Evolutionary conservation across 2,888 invertebrate genomes (phyloP).

Genomic region (Cheilosia pagana): DNA sequence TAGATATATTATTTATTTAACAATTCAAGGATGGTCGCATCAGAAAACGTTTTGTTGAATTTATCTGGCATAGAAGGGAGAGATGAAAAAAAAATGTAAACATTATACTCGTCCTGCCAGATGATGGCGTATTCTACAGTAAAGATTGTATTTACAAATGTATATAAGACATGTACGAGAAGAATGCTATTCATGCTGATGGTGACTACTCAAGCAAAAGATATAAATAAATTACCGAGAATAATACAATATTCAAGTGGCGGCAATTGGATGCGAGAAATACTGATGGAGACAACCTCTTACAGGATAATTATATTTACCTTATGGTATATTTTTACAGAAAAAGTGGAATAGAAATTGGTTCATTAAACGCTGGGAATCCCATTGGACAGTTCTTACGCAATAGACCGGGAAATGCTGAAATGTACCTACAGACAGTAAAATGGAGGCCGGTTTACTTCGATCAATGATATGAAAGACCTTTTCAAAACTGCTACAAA

Average conservation of each 20-base stretch:
- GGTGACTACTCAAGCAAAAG: constrained; percentile 61
- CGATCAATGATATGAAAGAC: too few relatives aligned
- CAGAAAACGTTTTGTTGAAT: constrained; percentile 49
- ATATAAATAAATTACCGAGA: constrained; percentile 64
- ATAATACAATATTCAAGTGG: constrained; percentile 57
- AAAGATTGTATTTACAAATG: constrained; percentile 3
- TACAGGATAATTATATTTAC: constrained; percentile 71
- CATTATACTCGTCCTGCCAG: constrained; percentile 57
- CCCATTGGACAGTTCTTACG: neutral
- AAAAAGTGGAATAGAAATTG: constrained; percentile 71
- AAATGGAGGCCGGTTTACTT: too few relatives aligned
- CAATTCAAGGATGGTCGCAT: constrained; percentile 33
- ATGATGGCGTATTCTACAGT: constrained; percentile 38
- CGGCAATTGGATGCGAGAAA: constrained; percentile 49
- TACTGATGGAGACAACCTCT: constrained; percentile 63
- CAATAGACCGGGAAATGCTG: neutral
- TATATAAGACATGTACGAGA: constrained; percentile 4
- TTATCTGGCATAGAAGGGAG: constrained; percentile 18
- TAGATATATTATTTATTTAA: neutral
- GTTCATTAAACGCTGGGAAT: constrained; percentile 56
- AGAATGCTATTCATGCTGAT: constrained; percentile 12
- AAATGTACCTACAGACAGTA: neutral
- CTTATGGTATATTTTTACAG: constrained; percentile 61
- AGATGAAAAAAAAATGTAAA: constrained; percentile 38
- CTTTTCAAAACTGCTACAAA: too few relatives aligned